These are phyloP conservation scores for Nibea albiflora DNA, from an alignment of 2,113 vertebrate species.

Conservation along the genomic window DNA sequence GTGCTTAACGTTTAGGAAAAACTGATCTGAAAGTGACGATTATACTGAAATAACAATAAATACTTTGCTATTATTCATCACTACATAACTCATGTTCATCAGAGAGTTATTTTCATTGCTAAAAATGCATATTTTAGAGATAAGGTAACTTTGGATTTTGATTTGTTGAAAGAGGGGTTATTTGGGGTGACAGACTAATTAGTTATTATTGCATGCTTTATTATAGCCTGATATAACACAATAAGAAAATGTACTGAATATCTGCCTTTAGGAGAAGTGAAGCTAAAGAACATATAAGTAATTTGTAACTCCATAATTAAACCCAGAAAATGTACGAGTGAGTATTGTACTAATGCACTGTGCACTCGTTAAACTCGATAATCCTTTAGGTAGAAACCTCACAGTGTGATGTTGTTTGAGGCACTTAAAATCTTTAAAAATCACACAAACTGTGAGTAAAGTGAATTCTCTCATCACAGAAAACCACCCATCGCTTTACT, in stretches of 20 bases:
- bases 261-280: not conserved
- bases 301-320: not conserved
- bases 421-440: not conserved
- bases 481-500: not conserved
- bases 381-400: not conserved
- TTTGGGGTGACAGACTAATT: not conserved
- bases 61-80: not conserved
- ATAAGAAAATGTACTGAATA: slow-evolving; percentile 1
- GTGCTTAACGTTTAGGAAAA: not conserved
- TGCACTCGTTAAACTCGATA: not conserved
- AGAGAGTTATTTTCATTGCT: not conserved
- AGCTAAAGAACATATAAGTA: not conserved
- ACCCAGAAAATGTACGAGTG: not conserved
- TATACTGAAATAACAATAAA: not conserved
- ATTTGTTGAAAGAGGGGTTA: not conserved
- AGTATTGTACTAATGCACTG: not conserved
- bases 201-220: not conserved
- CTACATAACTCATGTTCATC: not conserved
- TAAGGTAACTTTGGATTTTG: not conserved
- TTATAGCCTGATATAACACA: not conserved
- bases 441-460: not conserved
- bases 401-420: not conserved
- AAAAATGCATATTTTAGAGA: not conserved
- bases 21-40: not conserved
- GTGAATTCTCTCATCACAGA: not conserved